Evolutionary conservation across 2,888 invertebrate species (phyloP).

Genomic region (Drosophila rubida): DNA sequence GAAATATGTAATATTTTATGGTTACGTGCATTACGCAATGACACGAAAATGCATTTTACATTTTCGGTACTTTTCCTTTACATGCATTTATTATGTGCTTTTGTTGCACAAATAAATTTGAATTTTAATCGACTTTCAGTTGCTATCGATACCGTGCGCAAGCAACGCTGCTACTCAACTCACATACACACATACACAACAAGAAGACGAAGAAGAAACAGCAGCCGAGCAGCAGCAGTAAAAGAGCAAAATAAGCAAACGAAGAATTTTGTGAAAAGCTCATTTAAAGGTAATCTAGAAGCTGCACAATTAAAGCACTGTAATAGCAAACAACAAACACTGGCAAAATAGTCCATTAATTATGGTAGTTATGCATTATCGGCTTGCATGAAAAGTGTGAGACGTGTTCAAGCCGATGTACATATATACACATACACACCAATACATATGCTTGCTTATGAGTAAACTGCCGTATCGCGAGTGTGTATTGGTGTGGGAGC

Average conservation of each 20-base stretch:
- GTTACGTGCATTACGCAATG: slow-evolving; percentile 50
- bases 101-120: slow-evolving; percentile 27
- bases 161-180: slow-evolving; percentile 41
- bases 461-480: slow-evolving; percentile 33
- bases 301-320: background rate
- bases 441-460: background rate
- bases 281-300: slow-evolving; percentile 47
- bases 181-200: slow-evolving; percentile 22
- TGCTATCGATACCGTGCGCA: slow-evolving; percentile 36
- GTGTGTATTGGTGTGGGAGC: slow-evolving; percentile 17
- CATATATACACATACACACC: slow-evolving; percentile 11
- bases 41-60: slow-evolving; percentile 37
- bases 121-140: slow-evolving; percentile 42
- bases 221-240: slow-evolving; percentile 35
- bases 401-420: slow-evolving; percentile 58
- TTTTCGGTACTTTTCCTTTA: background rate
- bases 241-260: slow-evolving; percentile 48
- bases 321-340: background rate
- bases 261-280: slow-evolving; percentile 40
- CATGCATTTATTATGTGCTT: slow-evolving; percentile 1
- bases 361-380: slow-evolving; percentile 2
- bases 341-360: background rate
- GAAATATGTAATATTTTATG: background rate
- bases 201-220: slow-evolving; percentile 1
- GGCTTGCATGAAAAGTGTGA: slow-evolving; percentile 34